A percentile compares a stretch with the other conserved stretches of the same genome.
Evolutionary conservation across 2,888 invertebrate genomes (phyloP).

Genomic region (Hypomecis punctinalis): DNA sequence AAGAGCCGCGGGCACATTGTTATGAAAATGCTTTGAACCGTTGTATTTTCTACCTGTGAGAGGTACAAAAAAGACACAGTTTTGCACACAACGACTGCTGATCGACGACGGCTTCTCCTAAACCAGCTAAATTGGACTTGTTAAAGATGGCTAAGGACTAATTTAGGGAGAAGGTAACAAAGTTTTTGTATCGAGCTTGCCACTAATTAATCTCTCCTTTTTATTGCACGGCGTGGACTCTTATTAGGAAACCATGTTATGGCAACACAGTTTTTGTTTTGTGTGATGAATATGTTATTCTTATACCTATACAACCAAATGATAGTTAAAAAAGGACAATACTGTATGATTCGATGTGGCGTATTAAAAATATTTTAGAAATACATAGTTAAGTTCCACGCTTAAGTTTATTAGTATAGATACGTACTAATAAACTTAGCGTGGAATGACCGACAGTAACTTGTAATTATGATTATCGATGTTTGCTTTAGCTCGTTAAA

Average conservation of each 20-base stretch:
- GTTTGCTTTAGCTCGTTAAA: slow-evolving; percentile 45
- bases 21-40: slow-evolving; percentile 81
- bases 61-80: slow-evolving; percentile 73
- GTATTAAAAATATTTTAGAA: too few species aligned
- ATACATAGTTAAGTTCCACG: too few species aligned
- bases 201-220: slow-evolving; percentile 55
- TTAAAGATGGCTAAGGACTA: slow-evolving; percentile 76
- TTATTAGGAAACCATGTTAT: slow-evolving; percentile 50
- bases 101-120: slow-evolving; percentile 61
- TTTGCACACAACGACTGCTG: slow-evolving; percentile 75
- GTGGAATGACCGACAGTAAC: slow-evolving; percentile 18
- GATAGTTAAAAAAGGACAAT: neutral
- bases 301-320: neutral
- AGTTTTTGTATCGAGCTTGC: slow-evolving; percentile 66
- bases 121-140: slow-evolving; percentile 76
- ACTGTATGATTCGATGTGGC: neutral
- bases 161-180: slow-evolving; percentile 72
- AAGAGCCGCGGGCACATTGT: slow-evolving; percentile 82
- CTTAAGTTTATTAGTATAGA: too few species aligned
- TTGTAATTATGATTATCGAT: slow-evolving; percentile 37
- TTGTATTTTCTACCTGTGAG: slow-evolving; percentile 80
- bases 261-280: slow-evolving; percentile 55
- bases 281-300: slow-evolving; percentile 52
- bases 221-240: slow-evolving; percentile 41
- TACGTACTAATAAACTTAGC: neutral